A percentile compares a stretch with the other conserved stretches of the same genome.
Evolutionary conservation across 2,113 vertebrate species (phyloP).

Genomic region (Genyomyrus donnyi): DNA sequence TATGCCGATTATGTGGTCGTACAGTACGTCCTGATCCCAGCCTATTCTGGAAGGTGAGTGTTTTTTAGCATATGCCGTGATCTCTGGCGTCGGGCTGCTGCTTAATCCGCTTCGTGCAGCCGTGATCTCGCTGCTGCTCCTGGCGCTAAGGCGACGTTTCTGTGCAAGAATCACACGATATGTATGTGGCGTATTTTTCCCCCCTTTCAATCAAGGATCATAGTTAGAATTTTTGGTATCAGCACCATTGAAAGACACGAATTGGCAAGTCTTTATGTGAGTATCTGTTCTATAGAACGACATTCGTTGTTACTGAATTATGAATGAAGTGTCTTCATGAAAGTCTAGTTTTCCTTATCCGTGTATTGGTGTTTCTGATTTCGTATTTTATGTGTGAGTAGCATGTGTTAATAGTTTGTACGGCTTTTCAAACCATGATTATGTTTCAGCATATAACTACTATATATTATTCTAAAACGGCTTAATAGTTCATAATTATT

Average conservation of each 20-base stretch:
- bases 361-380: background rate
- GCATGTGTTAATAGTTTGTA: background rate
- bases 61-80: background rate
- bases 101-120: background rate
- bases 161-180: background rate
- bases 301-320: background rate
- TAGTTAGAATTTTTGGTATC: background rate
- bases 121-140: background rate
- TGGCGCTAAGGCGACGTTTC: background rate
- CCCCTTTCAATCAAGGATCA: background rate
- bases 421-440: background rate
- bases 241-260: background rate
- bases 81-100: background rate
- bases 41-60: constrained; percentile 62
- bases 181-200: background rate
- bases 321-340: background rate
- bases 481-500: background rate
- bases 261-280: background rate
- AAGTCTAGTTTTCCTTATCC: background rate
- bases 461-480: background rate
- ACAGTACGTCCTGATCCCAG: constrained; percentile 63
- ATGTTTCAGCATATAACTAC: background rate
- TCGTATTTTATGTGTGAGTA: background rate
- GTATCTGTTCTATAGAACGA: background rate
- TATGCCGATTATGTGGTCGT: constrained; percentile 73